These are phyloP conservation scores for Papilio gigon DNA, from an alignment of 2,888 invertebrate genomes.

Conservation along the genomic window DNA sequence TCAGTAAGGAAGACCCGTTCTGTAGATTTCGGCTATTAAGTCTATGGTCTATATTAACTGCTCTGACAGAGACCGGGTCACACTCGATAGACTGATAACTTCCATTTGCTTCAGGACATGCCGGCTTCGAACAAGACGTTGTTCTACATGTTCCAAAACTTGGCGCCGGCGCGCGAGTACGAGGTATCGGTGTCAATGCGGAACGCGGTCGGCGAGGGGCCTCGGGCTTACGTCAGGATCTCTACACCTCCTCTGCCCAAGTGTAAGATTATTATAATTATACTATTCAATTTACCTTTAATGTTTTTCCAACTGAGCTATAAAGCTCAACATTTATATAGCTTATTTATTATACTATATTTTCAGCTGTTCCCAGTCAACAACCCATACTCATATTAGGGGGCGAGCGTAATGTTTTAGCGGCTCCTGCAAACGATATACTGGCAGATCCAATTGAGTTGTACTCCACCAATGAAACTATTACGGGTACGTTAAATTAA, in stretches of 20 bases:
- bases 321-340: not conserved
- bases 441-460: conserved; percentile 85
- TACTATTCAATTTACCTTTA: conserved; percentile 9
- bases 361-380: conserved; percentile 85
- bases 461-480: conserved; percentile 81
- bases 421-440: conserved; percentile 85
- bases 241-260: conserved; percentile 86
- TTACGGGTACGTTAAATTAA: conserved; percentile 64
- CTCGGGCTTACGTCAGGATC: conserved; percentile 84
- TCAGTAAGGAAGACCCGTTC: no score
- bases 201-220: conserved; percentile 91
- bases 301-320: not conserved
- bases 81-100: not conserved
- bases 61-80: no score
- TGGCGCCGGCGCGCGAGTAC: conserved; percentile 87
- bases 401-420: conserved; percentile 85
- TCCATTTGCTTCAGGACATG: conserved; percentile 83
- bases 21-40: no score
- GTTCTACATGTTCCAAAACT: conserved; percentile 90
- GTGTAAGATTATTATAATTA: conserved; percentile 72
- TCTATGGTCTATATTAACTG: no score
- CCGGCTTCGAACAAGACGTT: conserved; percentile 86
- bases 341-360: conserved; percentile 2
- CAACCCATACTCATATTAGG: conserved; percentile 87
- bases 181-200: conserved; percentile 90